phyloP scores from a whole-genome alignment of 2,113 vertebrate species.

The Coregonus clupeaformis region DNA sequence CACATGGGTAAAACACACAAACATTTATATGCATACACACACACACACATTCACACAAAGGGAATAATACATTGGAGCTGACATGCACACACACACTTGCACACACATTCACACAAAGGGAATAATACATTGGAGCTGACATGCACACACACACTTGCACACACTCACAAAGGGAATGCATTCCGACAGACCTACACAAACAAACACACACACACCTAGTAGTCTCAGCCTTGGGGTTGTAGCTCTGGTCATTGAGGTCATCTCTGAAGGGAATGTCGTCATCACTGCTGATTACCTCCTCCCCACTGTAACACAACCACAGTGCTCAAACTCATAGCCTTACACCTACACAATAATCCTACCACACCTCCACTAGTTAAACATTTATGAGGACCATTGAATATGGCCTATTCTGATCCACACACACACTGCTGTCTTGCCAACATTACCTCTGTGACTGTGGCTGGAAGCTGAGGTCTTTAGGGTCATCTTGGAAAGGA shows the following conservation, averaged over 20 bases:
- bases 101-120: not conserved
- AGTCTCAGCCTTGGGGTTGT: slow-evolving; percentile 84
- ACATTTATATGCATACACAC: slow-evolving; percentile 1
- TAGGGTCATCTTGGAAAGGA: slow-evolving; percentile 84
- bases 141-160: too few relatives aligned
- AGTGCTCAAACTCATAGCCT: not conserved
- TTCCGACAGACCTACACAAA: too few relatives aligned
- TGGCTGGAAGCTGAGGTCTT: slow-evolving; percentile 82
- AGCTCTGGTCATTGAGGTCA: slow-evolving; percentile 93
- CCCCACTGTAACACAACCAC: slow-evolving; percentile 68
- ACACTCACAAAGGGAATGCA: too few relatives aligned
- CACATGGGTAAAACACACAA: not conserved
- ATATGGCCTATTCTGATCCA: not conserved
- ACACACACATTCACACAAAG: slow-evolving; percentile 1
- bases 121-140: too few relatives aligned
- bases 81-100: too few relatives aligned
- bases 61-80: too few relatives aligned
- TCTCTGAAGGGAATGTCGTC: slow-evolving; percentile 91
- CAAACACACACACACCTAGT: not conserved
- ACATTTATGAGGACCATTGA: too few relatives aligned
- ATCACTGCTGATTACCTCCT: slow-evolving; percentile 85
- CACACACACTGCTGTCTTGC: not conserved
- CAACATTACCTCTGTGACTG: slow-evolving; percentile 80
- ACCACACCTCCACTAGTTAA: too few relatives aligned
- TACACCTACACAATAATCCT: not conserved